These are phyloP conservation scores for Sebastes hopkinsi DNA, from an alignment of 2,797 vertebrate species.

Conservation along the genomic window DNA sequence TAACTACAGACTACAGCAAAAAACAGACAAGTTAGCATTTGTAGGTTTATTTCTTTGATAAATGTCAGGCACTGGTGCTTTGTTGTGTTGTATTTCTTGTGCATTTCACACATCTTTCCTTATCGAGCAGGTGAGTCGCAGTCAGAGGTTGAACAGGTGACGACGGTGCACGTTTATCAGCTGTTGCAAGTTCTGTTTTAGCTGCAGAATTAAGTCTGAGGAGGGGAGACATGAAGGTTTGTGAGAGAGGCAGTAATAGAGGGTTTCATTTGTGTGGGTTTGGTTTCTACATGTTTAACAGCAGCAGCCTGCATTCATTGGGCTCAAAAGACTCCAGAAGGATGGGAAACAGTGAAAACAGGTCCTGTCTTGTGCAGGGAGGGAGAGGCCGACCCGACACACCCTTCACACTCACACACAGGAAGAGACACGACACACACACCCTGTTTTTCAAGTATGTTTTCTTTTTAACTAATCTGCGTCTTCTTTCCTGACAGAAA, in stretches of 20 bases:
- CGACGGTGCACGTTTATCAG: not conserved
- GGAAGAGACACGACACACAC: not conserved
- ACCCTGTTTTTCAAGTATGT: slow-evolving; percentile 51
- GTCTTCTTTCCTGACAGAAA: slow-evolving; percentile 44
- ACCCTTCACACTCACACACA: slow-evolving; percentile 36
- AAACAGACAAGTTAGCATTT: not conserved
- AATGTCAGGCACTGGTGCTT: not conserved
- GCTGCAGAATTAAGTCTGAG: not conserved
- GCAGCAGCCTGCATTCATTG: slow-evolving; percentile 32
- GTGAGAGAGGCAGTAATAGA: not conserved
- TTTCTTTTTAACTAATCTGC: slow-evolving; percentile 41
- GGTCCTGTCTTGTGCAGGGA: slow-evolving; percentile 76
- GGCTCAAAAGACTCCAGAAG: slow-evolving; percentile 47
- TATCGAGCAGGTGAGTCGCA: slow-evolving; percentile 49
- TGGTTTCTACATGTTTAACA: slow-evolving; percentile 56
- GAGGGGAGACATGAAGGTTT: not conserved
- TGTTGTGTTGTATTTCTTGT: slow-evolving; percentile 11
- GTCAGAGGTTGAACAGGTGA: not conserved
- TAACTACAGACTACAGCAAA: not conserved
- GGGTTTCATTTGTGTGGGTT: slow-evolving; percentile 22
- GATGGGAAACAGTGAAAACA: slow-evolving; percentile 52
- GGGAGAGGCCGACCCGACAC: slow-evolving; percentile 70
- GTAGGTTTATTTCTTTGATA: not conserved
- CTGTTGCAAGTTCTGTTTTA: not conserved
- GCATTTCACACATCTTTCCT: not conserved